phyloP scores from a whole-genome alignment of 2,797 vertebrate species.

The Hirundo rustica region DNA sequence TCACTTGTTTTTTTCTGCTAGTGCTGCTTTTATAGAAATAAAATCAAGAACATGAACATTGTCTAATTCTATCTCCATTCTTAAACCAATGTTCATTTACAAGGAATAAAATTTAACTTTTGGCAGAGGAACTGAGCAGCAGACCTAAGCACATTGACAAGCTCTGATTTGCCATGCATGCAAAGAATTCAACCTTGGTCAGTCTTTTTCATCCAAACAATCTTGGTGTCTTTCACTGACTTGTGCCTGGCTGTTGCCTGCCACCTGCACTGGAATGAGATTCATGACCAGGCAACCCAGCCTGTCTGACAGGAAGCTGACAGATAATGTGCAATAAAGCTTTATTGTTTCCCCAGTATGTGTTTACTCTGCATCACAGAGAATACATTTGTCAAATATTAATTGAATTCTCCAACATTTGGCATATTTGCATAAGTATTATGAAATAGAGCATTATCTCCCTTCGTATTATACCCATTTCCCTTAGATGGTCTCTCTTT shows the following conservation, averaged over 20 bases:
- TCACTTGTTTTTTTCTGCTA: background rate
- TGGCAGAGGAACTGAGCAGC: background rate
- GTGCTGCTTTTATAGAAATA: background rate
- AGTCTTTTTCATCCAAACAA: background rate
- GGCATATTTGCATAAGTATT: slow-evolving; percentile 68
- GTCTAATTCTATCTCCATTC: background rate
- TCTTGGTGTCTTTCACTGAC: background rate
- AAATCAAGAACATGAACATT: background rate
- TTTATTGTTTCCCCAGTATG: slow-evolving; percentile 33
- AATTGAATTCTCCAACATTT: slow-evolving; percentile 68
- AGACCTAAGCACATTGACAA: background rate
- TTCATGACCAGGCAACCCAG: slow-evolving; percentile 13
- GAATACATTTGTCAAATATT: slow-evolving; percentile 64
- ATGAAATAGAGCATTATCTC: slow-evolving; percentile 53
- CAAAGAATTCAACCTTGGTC: background rate
- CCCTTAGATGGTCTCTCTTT: slow-evolving; percentile 54
- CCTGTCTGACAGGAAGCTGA: background rate
- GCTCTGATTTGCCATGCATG: accelerated
- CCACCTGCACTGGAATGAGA: slow-evolving; percentile 28
- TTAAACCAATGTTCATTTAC: background rate
- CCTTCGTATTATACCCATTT: slow-evolving; percentile 43
- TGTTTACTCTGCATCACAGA: slow-evolving; percentile 50
- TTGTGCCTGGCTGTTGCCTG: background rate
- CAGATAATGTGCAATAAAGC: background rate
- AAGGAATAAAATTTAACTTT: background rate